phyloP scores from a whole-genome alignment of 2,888 invertebrate species.

The Meiosimyza platycephala region DNA sequence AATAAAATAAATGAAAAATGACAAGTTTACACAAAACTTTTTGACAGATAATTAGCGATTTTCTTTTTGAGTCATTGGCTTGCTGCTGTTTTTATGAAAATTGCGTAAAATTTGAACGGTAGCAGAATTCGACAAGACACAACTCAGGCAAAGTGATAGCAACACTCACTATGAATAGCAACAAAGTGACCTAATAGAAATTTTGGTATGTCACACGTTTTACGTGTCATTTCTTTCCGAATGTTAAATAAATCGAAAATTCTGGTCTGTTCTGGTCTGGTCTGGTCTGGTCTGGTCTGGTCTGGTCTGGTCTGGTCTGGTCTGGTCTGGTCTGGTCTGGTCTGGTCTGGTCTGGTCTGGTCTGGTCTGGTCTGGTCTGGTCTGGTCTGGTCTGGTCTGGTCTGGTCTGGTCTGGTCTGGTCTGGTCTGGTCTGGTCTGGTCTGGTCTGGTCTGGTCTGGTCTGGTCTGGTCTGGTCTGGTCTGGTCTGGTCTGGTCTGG shows the following conservation, averaged over 20 bases:
- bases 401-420: slow-evolving; percentile 6
- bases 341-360: slow-evolving; percentile 9
- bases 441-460: slow-evolving; percentile 9
- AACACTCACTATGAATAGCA: too few species aligned
- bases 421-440: slow-evolving; percentile 9
- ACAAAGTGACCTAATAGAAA: too few species aligned
- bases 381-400: slow-evolving; percentile 5
- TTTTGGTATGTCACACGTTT: too few species aligned
- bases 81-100: too few species aligned
- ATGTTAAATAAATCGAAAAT: too few species aligned
- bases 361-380: slow-evolving; percentile 9
- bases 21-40: slow-evolving; percentile 26
- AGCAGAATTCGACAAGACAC: too few species aligned
- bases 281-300: neutral
- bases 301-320: slow-evolving; percentile 4
- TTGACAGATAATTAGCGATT: slow-evolving; percentile 28
- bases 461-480: slow-evolving; percentile 9
- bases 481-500: slow-evolving; percentile 6
- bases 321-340: slow-evolving; percentile 9
- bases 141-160: too few species aligned
- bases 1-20: too few species aligned
- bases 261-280: too few species aligned
- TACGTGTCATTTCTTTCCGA: too few species aligned
- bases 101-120: too few species aligned
- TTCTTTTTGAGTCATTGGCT: too few species aligned